Conservation (phyloP, 2,888 invertebrate genomes). For the Caenorhabditis sinica region DNA sequence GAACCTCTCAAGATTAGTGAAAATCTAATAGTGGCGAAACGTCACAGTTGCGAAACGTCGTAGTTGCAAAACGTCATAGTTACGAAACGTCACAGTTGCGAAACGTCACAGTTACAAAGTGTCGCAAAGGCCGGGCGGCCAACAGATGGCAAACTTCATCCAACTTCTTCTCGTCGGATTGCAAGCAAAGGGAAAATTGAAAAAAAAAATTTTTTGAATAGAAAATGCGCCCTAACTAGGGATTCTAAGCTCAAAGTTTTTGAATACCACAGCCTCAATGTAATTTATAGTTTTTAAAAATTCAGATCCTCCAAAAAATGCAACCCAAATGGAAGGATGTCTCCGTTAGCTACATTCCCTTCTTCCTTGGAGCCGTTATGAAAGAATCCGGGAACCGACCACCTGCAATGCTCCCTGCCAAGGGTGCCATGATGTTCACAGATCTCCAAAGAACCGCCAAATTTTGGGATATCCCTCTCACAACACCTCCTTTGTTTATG, state of each 20-base stretch:
- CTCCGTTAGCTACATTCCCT: conserved; percentile 84
- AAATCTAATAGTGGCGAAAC: too few relatives aligned
- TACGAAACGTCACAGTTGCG: neutral
- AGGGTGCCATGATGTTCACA: conserved; percentile 84
- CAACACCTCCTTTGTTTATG: conserved; percentile 77
- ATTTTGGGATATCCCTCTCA: conserved; percentile 84
- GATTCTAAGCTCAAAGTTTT: neutral
- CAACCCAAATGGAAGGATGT: conserved; percentile 84
- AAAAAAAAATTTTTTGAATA: too few relatives aligned
- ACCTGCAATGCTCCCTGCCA: conserved; percentile 84
- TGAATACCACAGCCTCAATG: neutral
- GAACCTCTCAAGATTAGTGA: too few relatives aligned
- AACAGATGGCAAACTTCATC: too few relatives aligned
- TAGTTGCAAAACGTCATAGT: too few relatives aligned
- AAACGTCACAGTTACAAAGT: too few relatives aligned
- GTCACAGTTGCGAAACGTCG: too few relatives aligned
- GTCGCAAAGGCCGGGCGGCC: too few relatives aligned
- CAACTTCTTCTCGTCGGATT: too few relatives aligned
- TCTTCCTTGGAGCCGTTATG: conserved; percentile 85
- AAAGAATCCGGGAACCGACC: conserved; percentile 84
- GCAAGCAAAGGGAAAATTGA: too few relatives aligned
- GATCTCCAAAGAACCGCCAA: conserved; percentile 83
- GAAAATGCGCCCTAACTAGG: neutral
- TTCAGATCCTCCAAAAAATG: conserved; percentile 83
- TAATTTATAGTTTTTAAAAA: neutral